phyloP scores from a whole-genome alignment of 92 coral and sea anemone species.

The Porites rus region DNA sequence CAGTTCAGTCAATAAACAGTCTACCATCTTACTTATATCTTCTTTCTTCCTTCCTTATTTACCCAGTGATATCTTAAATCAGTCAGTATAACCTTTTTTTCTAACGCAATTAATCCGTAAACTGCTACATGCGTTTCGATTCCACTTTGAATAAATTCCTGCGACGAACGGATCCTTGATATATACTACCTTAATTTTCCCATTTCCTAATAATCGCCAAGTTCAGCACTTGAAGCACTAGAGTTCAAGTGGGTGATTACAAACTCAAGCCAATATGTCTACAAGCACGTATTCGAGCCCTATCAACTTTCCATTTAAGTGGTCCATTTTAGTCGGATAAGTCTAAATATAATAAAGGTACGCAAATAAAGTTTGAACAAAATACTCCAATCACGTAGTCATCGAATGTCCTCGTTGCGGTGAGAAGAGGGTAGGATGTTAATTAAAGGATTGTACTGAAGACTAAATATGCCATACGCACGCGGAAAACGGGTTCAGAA shows the following conservation, averaged over 20 bases:
- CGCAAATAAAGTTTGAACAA: background rate
- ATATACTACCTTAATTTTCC: background rate
- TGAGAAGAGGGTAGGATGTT: background rate
- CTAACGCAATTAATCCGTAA: too few relatives aligned
- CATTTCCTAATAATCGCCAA: background rate
- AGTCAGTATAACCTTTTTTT: too few relatives aligned
- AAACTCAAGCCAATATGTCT: constrained; percentile 20
- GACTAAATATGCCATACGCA: too few relatives aligned
- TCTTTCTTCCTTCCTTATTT: too few relatives aligned
- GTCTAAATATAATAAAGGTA: background rate
- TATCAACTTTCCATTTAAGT: background rate
- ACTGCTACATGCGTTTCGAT: too few relatives aligned
- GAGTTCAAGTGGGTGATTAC: constrained; percentile 12
- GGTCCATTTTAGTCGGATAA: background rate
- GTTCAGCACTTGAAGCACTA: background rate
- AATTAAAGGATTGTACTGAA: background rate
- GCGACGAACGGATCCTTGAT: background rate
- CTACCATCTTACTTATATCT: too few relatives aligned
- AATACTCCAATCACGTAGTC: background rate
- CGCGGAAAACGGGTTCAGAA: background rate
- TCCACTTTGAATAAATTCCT: too few relatives aligned
- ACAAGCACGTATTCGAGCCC: constrained; percentile 2
- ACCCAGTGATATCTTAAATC: too few relatives aligned
- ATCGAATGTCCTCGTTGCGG: background rate
- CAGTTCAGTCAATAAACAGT: too few relatives aligned